Conservation (phyloP, 2,113 vertebrate species). For the Corythoichthys haematopterus region DNA sequence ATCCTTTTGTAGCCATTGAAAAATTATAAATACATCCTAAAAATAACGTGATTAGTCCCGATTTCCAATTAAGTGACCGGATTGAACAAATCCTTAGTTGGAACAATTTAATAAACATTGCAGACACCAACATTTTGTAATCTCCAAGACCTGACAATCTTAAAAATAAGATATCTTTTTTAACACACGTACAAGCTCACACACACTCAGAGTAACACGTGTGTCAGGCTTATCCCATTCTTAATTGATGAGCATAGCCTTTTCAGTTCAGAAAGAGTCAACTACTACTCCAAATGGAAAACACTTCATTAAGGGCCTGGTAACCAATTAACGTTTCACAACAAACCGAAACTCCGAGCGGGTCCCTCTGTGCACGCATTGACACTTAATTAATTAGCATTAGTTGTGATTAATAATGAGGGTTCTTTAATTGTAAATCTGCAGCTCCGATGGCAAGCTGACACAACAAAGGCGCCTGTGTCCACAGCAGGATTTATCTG, state of each 20-base stretch:
- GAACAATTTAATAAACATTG: neutral
- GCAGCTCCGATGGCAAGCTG: constrained; percentile 77
- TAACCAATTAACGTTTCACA: constrained; percentile 88
- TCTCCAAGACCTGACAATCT: neutral
- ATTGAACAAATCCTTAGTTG: too few relatives aligned
- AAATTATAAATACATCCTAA: too few relatives aligned
- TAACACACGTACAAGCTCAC: constrained; percentile 8
- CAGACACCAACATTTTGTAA: neutral
- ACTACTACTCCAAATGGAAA: constrained; percentile 68
- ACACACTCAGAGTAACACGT: constrained; percentile 15
- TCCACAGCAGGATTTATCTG: constrained; percentile 86
- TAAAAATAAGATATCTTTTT: neutral
- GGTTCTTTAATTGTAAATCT: constrained; percentile 90
- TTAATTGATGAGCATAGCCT: constrained; percentile 71
- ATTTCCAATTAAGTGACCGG: too few relatives aligned
- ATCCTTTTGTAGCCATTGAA: too few relatives aligned
- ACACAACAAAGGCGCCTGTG: constrained; percentile 86
- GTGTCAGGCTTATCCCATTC: constrained; percentile 46
- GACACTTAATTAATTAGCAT: constrained; percentile 96
- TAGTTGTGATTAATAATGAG: constrained; percentile 99
- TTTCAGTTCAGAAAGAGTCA: constrained; percentile 57
- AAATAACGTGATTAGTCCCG: too few relatives aligned
- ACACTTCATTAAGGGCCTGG: constrained; percentile 75
- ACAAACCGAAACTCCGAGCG: constrained; percentile 81
- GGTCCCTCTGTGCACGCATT: constrained; percentile 71